A percentile compares a stretch with the other conserved stretches of the same genome.
Evolutionary conservation across 2,113 vertebrate genomes (phyloP).

Genomic region (Emydocephalus ijimae): DNA sequence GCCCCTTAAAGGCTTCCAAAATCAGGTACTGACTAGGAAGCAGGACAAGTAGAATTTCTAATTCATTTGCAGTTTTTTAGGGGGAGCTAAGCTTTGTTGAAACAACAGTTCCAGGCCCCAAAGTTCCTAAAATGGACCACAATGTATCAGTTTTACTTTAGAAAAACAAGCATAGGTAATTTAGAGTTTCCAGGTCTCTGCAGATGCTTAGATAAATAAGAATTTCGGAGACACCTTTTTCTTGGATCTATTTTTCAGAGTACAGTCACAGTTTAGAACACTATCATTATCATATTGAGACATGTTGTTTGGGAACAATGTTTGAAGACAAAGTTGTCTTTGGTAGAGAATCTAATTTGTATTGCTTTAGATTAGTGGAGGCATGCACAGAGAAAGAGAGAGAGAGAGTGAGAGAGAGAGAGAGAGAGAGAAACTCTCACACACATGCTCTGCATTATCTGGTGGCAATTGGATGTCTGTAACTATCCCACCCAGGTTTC

Average conservation of each 20-base stretch:
- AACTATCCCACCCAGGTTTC: conserved; percentile 64
- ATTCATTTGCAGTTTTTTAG: neutral
- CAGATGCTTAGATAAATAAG: neutral
- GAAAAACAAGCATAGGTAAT: neutral
- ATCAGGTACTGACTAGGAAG: neutral
- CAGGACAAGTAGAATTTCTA: neutral
- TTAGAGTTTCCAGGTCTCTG: neutral
- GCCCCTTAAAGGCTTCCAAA: neutral
- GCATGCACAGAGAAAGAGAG: neutral
- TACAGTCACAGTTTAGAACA: neutral
- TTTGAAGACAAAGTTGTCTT: conserved; percentile 17
- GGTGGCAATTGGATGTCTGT: conserved; percentile 59
- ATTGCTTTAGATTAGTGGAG: conserved; percentile 58
- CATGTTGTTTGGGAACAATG: conserved; percentile 56
- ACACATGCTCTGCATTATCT: conserved; percentile 33
- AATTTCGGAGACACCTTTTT: neutral
- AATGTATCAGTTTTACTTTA: neutral
- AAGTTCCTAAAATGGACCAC: neutral
- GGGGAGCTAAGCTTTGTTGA: neutral
- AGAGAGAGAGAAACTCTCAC: neutral
- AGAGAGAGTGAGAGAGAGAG: too few species aligned
- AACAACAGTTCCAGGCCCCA: neutral
- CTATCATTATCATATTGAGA: conserved; percentile 59
- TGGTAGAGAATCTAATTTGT: conserved; percentile 61
- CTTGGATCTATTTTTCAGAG: neutral